Evolutionary conservation across 2,888 invertebrate genomes (phyloP), one percentile per base, ranked within the genome.

Genomic region (Torymus auratus): DNA sequence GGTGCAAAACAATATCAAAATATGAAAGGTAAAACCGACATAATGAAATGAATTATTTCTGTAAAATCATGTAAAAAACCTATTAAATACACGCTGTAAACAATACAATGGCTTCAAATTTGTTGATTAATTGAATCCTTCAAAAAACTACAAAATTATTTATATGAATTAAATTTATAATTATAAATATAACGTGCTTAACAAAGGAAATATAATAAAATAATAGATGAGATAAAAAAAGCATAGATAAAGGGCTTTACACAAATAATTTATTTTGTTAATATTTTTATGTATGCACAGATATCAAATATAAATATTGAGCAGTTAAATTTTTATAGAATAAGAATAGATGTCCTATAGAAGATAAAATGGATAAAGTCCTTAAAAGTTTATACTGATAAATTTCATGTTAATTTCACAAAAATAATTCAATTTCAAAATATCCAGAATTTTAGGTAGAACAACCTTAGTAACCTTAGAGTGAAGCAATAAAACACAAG

Each of bases 131-230:
- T 56, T 50, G 41, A 20, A 50, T 68, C 50, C 68, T 60, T 62
- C 28, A 65, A 72, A 65, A 64, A 65, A 72, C 28, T 23, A 28
- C 14, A 61, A 60, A 2, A 55, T 75, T 2, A 76, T 41, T 11
- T 23, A 13, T 62, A 23, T 50, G 55, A 62, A 14, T 41, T 62
- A 20, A 23, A 28, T 61, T 50, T 50, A 5, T 2, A 13, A 65
- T 56, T 73, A 41, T 7, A 13, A n/a, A 52, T 53, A 11, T 64
- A 12, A 53, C 72, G 72, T 65, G 56, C 41, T 52, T 41, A 13
- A 61, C 10, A n/a, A 70, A 50, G 70, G 13, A 20, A 60, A n/a
- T 61, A 20, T 17, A 20, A 61, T 41, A 41, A 61, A 61, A 71
- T 17, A 15, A 52, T 7, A 67, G 15, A n/a, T 67, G 12, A 67